Evolutionary conservation across 2,888 invertebrate genomes (phyloP).

Genomic region (Luffia ferchaultella): DNA sequence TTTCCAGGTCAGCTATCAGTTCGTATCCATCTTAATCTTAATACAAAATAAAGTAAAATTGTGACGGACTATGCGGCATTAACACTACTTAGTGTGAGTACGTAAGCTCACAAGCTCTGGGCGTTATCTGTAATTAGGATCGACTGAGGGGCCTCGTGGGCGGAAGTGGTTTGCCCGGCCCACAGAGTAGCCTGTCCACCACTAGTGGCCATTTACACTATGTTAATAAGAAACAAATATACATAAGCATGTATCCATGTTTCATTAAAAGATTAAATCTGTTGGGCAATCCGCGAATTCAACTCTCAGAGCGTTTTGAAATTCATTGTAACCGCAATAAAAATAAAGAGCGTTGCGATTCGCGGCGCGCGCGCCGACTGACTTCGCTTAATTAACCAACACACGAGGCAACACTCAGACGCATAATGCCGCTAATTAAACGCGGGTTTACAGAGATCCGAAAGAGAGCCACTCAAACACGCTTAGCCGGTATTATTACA

Average conservation of each 20-base stretch:
- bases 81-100: too few relatives aligned
- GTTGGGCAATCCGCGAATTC: too few relatives aligned
- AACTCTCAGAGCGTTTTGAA: not conserved
- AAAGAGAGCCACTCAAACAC: constrained; percentile 65
- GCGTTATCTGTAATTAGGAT: not conserved
- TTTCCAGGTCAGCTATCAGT: too few relatives aligned
- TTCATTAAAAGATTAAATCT: too few relatives aligned
- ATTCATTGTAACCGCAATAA: not conserved
- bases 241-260: too few relatives aligned
- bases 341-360: not conserved
- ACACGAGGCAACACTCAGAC: constrained; percentile 57
- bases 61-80: too few relatives aligned
- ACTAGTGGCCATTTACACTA: too few relatives aligned
- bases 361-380: constrained; percentile 21
- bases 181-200: too few relatives aligned
- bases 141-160: not conserved
- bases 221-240: too few relatives aligned
- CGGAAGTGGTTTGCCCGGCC: not conserved
- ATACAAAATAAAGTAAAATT: too few relatives aligned
- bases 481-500: constrained; percentile 64
- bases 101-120: not conserved
- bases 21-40: too few relatives aligned
- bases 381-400: constrained; percentile 63
- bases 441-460: constrained; percentile 62
- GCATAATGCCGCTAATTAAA: constrained; percentile 65